Evolutionary conservation across 2,888 invertebrate species (phyloP), one percentile per base, ranked within the genome.

Genomic region (Peribatodes rhomboidaria): DNA sequence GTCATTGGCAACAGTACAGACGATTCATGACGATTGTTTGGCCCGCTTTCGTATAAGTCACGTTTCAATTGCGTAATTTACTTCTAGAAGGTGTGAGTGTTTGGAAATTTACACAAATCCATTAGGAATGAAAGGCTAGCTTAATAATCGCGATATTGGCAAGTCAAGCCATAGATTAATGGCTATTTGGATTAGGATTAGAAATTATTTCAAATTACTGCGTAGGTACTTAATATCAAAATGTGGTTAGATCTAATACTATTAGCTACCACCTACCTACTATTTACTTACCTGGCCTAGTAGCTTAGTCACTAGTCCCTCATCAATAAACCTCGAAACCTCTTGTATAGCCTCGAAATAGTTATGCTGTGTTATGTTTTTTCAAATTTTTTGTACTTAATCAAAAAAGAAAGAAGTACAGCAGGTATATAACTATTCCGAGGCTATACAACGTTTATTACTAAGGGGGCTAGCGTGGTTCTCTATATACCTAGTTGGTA

Each of bases 41-140:
- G 18, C 31, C 20, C 16, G 49, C 50, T 58, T 31, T 58, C 50
- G 31, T 64, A 55, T 60, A 59, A 58, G 55, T 44, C 55, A 55
- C 55, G 55, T 55, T 42, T 44, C 14, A 1, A 20, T 55, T 55
- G 35, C 44, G 55, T 42, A 44, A 55, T 33, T 16, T n/a, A 16
- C 10, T 11, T 16, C 27, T 11, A 33, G 44, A 35, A 33, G 31
- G 44, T 41, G 16, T 16, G 11, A 8, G 11, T 44, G 18, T 0
- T 35, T 35, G 27, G 14, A 55, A 44, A 35, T 33, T 7, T n/a
- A 33, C 11, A 44, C 42, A 55, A 42, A 31, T 31, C 7, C 13
- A 13, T 18, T 22, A 22, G 1, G 31, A 0, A 18, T 44, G 33
- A 55, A 55, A 44, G 18, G 18, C 54, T 13, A 33, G 14, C 20